A percentile compares a stretch with the other conserved stretches of the same genome.
phyloP scores from a whole-genome alignment of 2,797 vertebrate genomes.

The Coilia nasus region DNA sequence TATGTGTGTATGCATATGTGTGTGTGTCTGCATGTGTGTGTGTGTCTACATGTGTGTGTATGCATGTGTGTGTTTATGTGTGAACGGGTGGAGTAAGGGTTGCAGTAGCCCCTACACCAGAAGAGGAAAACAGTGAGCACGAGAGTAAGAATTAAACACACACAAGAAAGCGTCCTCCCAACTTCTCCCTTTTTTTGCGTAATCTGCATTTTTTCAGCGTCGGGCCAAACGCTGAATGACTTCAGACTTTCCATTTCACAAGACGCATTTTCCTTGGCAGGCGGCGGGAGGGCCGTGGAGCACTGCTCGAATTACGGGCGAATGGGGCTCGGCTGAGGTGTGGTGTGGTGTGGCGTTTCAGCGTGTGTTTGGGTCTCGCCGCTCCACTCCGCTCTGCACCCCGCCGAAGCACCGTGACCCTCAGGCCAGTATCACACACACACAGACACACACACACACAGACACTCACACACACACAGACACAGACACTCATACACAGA shows the following conservation, averaged over 20 bases:
- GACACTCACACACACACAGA: too few species aligned
- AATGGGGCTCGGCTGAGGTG: background rate
- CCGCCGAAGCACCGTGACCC: background rate
- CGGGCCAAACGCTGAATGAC: constrained; percentile 55
- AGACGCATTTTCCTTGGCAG: constrained; percentile 59
- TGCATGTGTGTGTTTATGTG: background rate
- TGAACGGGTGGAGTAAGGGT: background rate
- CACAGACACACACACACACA: too few species aligned
- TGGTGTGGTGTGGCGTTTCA: constrained; percentile 47
- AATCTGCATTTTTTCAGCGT: constrained; percentile 44
- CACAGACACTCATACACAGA: too few species aligned
- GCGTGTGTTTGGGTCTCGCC: constrained; percentile 38
- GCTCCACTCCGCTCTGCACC: too few species aligned
- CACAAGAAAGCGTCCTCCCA: constrained; percentile 36
- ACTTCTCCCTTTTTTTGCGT: constrained; percentile 55
- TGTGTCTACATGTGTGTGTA: background rate
- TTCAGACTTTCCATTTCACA: constrained; percentile 63
- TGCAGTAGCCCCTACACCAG: background rate
- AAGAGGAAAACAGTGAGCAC: background rate
- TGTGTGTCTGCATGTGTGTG: background rate
- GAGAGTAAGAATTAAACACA: background rate
- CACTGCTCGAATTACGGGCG: background rate
- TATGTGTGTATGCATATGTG: background rate
- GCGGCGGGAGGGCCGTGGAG: constrained; percentile 45
- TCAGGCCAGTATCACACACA: background rate